Base-by-base conservation (phyloP, 2,113 vertebrate species). In the Holacanthus passer region DNA sequence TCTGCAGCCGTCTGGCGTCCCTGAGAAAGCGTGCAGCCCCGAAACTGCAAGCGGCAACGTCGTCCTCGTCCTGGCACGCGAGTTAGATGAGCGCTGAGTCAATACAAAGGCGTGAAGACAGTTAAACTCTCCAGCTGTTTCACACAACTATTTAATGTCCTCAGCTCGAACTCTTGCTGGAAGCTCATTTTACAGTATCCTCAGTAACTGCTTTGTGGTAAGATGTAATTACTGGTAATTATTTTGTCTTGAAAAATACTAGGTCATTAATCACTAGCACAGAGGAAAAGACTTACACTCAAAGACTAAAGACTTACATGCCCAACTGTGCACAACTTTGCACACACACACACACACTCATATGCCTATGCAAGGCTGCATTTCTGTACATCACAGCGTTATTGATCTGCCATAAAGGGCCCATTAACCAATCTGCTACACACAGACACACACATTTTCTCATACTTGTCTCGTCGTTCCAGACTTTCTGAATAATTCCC, bases 381-480 rank as follows among this genome's bases (percentile, higher is more conserved):
- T 77, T 79, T 87, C 74, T 67, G 22, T 83, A 62, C 73, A 87
- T 88, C 52, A 76, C n/a, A 72, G 48, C 32, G 59, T 48, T 83
- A 86, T 89, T 83, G 84, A 84, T 85, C 73, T 67, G 17, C 45
- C 56, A 84, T 85, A 68, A 91, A 79, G 69, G 32, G 32, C 60
- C 81, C 50, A 81, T 85, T 82, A 85, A 82, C 60, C 60, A 73
- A 62, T 71, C 31, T 31, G 16, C 63, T 73, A 67, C 62, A 69
- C 64, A 84, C 73, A 86, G 48, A 76, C 66, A 79, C 66, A 72
- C 56, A 19, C 27, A 29, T 39, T 59, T 16, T 32, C 77, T 65
- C 20, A 68, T 41, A 39, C 55, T 52, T 64, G 45, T 75, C 24
- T 82, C 77, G 81, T 76, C 78, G 62, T 67, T 86, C n/a, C 19